Base-by-base conservation (phyloP, 2,797 vertebrate genomes). In the Myotis findleyi region DNA sequence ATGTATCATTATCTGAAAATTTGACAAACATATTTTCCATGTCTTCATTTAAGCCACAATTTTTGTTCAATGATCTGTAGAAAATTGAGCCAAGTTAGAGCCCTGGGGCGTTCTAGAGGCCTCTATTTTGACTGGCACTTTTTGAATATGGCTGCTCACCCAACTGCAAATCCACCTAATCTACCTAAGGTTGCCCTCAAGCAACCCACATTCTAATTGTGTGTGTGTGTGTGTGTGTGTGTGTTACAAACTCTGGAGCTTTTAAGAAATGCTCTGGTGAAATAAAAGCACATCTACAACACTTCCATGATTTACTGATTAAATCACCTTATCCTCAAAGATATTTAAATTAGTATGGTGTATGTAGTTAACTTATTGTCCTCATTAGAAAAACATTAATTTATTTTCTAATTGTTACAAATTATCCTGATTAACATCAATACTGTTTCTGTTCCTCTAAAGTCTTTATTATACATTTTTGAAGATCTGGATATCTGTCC, bases 191-290 rank as follows among this genome's bases (percentile, higher is more conserved):
- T 55, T 73, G 3, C 11, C 51, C 25, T 72, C 64, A 47, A 36
- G 53, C 55, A 72, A 57, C 18, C 82, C 33, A 18, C n/a, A 73
- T 71, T 57, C 55, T 82, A 33, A 62, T 17, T 41, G 23, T 27
- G 25, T 59, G 57, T 59, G 57, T 59, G 57, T 59, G 57, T 27
- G 57, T 59, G 57, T 59, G 25, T 30, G 59, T 62, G 27, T 62
- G 59, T 76, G 30, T 47, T 55, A 44, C 33, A 30, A 68, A 49
- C 3, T 77, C 79, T 36, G 27, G n/a, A 88, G 13, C 13, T 90
- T 93, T 93, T 73, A 69, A 75, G 44, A 94, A 89, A 90, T 36
- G 38, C 6, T 85, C 47, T 86, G 18, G 41, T 79, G 27, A 94
- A 87, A 79, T 84, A 51, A 84, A 82, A 44, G 76, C 6, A 47